phyloP scores from a whole-genome alignment of 2,888 invertebrate species.

The Tiphia femorata region DNA sequence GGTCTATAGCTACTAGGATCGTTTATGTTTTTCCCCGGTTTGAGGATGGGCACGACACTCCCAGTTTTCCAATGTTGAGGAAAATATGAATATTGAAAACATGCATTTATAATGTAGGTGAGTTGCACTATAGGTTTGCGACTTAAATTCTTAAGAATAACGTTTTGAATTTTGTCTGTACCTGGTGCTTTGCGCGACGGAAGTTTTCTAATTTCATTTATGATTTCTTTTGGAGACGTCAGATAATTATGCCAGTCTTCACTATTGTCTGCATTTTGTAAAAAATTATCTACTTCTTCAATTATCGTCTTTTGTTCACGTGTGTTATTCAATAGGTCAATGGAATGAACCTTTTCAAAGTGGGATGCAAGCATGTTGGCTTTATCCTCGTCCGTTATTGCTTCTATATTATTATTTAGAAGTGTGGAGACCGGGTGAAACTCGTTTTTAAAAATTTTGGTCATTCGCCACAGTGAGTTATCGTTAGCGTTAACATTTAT shows the following conservation, averaged over 20 bases:
- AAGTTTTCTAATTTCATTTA: neutral
- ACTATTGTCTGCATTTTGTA: neutral
- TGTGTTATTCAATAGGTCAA: slow-evolving; percentile 24
- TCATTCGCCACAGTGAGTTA: slow-evolving; percentile 31
- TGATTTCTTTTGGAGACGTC: slow-evolving; percentile 19
- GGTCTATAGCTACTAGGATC: slow-evolving; percentile 30
- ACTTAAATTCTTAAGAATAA: slow-evolving; percentile 8
- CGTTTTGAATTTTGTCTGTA: slow-evolving; percentile 10
- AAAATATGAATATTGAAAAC: slow-evolving; percentile 8
- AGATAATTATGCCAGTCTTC: neutral
- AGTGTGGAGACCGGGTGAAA: slow-evolving; percentile 22
- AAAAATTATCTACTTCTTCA: neutral
- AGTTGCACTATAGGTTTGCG: slow-evolving; percentile 12
- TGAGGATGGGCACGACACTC: slow-evolving; percentile 24
- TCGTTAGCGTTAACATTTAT: slow-evolving; percentile 18
- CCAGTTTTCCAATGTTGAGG: slow-evolving; percentile 24
- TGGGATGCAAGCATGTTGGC: slow-evolving; percentile 25
- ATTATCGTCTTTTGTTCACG: slow-evolving; percentile 22
- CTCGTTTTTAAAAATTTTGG: slow-evolving; percentile 26
- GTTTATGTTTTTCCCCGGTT: slow-evolving; percentile 18
- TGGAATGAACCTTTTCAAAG: slow-evolving; percentile 27
- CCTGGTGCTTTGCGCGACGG: slow-evolving; percentile 9
- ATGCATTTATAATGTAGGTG: slow-evolving; percentile 8
- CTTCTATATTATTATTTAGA: slow-evolving; percentile 10
- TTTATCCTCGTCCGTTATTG: slow-evolving; percentile 26